phyloP scores from a whole-genome alignment of 1,140 invertebrate genomes.

The Leptopilina clavipes region DNA sequence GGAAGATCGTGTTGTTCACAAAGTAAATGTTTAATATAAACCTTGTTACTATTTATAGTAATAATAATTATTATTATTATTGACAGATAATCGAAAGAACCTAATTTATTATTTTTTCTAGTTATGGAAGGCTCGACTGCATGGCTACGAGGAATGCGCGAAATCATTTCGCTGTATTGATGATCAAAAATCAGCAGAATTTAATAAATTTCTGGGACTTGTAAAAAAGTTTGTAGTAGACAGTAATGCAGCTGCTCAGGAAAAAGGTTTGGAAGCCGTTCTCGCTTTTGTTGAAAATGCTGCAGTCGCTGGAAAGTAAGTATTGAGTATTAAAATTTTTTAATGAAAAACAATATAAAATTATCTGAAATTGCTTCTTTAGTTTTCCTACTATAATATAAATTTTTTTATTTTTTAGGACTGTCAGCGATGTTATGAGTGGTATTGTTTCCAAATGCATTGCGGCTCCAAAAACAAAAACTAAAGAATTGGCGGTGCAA shows the following conservation, averaged over 20 bases:
- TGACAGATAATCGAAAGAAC: no score
- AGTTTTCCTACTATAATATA: neutral
- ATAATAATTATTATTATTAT: no score
- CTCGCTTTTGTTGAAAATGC: slow-evolving; percentile 94
- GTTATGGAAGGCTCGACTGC: slow-evolving; percentile 92
- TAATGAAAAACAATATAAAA: neutral
- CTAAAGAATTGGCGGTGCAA: slow-evolving; percentile 92
- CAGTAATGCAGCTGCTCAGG: slow-evolving; percentile 95
- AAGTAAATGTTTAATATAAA: slow-evolving; percentile 78
- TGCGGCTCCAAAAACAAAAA: slow-evolving; percentile 91
- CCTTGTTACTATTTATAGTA: no score
- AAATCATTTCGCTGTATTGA: slow-evolving; percentile 90
- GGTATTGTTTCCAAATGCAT: slow-evolving; percentile 95
- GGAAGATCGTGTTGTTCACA: slow-evolving; percentile 94
- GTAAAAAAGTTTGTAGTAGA: slow-evolving; percentile 97
- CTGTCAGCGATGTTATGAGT: slow-evolving; percentile 90
- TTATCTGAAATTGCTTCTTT: neutral
- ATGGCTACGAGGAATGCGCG: slow-evolving; percentile 94
- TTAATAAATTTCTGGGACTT: slow-evolving; percentile 92
- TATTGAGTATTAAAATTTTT: slow-evolving; percentile 42
- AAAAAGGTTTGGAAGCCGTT: slow-evolving; percentile 95
- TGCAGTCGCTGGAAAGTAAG: slow-evolving; percentile 84
- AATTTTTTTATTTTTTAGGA: slow-evolving; percentile 76
- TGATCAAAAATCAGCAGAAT: slow-evolving; percentile 95
- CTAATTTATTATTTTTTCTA: slow-evolving; percentile 41